Evolutionary conservation across 2,797 vertebrate species (phyloP).

Genomic region (Sebastes taczanowskii): DNA sequence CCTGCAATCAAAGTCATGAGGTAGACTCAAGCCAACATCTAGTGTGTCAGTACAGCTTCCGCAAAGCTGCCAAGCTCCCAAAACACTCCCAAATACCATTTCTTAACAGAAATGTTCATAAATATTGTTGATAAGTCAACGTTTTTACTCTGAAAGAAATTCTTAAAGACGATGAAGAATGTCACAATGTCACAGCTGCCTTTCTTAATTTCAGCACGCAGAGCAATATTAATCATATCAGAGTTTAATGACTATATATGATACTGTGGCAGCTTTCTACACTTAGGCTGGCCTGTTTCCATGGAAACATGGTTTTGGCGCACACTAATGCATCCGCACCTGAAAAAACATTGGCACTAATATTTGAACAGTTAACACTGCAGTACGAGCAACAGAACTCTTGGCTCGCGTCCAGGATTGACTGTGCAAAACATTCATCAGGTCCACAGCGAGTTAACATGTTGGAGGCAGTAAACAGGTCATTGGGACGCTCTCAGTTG

Average conservation of each 20-base stretch:
- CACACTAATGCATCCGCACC: constrained; percentile 77
- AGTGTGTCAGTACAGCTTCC: background rate
- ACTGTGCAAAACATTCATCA: constrained; percentile 74
- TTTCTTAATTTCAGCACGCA: constrained; percentile 37
- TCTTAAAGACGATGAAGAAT: background rate
- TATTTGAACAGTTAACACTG: constrained; percentile 79
- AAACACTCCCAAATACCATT: constrained; percentile 1
- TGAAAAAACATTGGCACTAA: constrained; percentile 87
- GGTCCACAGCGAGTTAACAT: constrained; percentile 64
- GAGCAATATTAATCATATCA: constrained; percentile 59
- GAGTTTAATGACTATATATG: constrained; percentile 58
- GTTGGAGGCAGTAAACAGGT: constrained; percentile 68
- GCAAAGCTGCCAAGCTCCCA: constrained; percentile 4
- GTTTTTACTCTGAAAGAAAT: background rate
- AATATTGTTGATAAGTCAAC: background rate
- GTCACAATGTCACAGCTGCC: constrained; percentile 8
- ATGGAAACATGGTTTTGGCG: constrained; percentile 77
- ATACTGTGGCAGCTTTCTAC: constrained; percentile 68
- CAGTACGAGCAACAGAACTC: constrained; percentile 69
- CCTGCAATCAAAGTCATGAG: background rate
- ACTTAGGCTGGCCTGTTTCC: constrained; percentile 72
- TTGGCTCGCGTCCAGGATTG: constrained; percentile 72
- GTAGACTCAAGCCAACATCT: background rate
- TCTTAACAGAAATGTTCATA: background rate
- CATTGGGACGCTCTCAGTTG: constrained; percentile 46